Evolutionary conservation across 1,140 invertebrate genomes (phyloP).

Genomic region (Drosophila ficusphila): DNA sequence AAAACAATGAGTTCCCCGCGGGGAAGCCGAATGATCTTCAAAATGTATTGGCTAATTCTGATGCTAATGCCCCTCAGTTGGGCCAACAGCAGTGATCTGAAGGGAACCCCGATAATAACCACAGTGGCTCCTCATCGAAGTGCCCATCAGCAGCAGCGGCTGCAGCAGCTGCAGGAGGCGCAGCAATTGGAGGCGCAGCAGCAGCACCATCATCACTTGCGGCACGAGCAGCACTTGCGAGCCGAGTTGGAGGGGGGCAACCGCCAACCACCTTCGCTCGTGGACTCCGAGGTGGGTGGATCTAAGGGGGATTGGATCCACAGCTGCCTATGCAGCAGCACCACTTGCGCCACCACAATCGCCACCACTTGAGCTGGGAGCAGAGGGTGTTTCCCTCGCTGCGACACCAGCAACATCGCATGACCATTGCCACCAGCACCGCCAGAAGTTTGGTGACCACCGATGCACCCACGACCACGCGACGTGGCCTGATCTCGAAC

Average conservation of each 20-base stretch:
- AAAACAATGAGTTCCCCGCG: slow-evolving; percentile 6
- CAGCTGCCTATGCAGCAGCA: slow-evolving; percentile 56
- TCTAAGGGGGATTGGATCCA: slow-evolving; percentile 5
- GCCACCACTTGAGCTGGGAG: slow-evolving; percentile 66
- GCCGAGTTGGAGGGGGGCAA: slow-evolving; percentile 56
- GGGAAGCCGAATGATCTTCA: slow-evolving; percentile 1
- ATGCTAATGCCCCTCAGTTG: slow-evolving; percentile 14
- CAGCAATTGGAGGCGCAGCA: slow-evolving; percentile 41
- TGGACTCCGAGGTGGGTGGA: neutral
- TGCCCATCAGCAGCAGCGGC: slow-evolving; percentile 44
- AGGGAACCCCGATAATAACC: slow-evolving; percentile 24
- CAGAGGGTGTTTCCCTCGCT: slow-evolving; percentile 59
- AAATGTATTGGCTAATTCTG: slow-evolving; percentile 29
- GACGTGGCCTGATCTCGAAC: slow-evolving; percentile 26
- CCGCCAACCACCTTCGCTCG: slow-evolving; percentile 23
- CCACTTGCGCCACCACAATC: slow-evolving; percentile 71
- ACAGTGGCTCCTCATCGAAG: slow-evolving; percentile 29
- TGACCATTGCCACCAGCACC: slow-evolving; percentile 10
- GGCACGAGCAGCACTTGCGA: slow-evolving; percentile 69
- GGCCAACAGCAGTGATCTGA: slow-evolving; percentile 15
- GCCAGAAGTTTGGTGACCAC: slow-evolving; percentile 16
- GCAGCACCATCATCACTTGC: slow-evolving; percentile 59
- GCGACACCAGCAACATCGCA: slow-evolving; percentile 47
- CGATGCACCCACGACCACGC: slow-evolving; percentile 17
- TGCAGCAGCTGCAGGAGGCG: slow-evolving; percentile 64